Evolutionary conservation across 1,140 invertebrate species (phyloP).

Genomic region (Stegodyphus dumicola): DNA sequence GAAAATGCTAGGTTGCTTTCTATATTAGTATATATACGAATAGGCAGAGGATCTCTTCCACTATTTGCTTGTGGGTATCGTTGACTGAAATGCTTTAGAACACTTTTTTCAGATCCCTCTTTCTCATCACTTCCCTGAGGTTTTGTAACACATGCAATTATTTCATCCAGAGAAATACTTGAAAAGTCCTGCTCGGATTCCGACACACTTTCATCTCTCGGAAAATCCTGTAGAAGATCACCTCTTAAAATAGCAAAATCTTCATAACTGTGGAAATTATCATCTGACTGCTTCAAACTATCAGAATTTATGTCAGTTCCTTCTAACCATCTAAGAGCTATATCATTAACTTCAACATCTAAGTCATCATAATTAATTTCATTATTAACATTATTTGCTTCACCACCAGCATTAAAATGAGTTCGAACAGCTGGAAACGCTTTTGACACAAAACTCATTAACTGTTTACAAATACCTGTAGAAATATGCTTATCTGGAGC

Average conservation of each 20-base stretch:
- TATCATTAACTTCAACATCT: constrained; percentile 19
- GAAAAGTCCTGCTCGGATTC: neutral
- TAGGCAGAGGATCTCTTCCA: constrained; percentile 47
- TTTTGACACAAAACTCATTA: constrained; percentile 51
- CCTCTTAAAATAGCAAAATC: constrained; percentile 19
- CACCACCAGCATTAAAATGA: neutral
- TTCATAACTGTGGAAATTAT: constrained; percentile 21
- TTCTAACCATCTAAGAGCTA: constrained; percentile 27
- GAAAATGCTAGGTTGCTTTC: constrained; percentile 68
- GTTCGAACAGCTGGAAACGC: constrained; percentile 18
- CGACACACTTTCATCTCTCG: neutral
- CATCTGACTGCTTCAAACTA: neutral
- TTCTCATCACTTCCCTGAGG: neutral
- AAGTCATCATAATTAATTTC: constrained; percentile 29
- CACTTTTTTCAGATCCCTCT: constrained; percentile 7
- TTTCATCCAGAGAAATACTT: constrained; percentile 37
- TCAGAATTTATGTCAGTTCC: neutral
- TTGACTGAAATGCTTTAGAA: constrained; percentile 10
- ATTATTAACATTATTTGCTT: neutral
- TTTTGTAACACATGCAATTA: constrained; percentile 23
- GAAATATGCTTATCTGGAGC: constrained; percentile 14
- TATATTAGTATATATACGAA: constrained; percentile 44
- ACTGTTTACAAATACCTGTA: constrained; percentile 43
- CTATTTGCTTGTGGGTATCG: constrained; percentile 33
- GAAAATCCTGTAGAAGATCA: neutral